These are phyloP conservation scores for Pseudochirops corinnae DNA, from an alignment of 2,797 vertebrate species.

Conservation along the genomic window DNA sequence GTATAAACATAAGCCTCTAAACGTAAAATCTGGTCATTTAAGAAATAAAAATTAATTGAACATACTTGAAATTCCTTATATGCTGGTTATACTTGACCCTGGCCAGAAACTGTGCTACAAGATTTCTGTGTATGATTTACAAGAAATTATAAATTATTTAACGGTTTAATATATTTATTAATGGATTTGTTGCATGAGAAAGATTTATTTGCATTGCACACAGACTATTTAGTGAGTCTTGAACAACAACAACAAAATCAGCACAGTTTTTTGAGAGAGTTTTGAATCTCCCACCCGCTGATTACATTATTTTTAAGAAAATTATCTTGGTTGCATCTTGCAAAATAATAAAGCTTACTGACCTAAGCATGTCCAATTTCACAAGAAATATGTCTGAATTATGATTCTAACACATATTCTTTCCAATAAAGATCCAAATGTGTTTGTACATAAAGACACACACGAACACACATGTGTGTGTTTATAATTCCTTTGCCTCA, in stretches of 20 bases:
- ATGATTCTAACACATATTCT: not conserved
- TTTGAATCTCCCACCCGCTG: not conserved
- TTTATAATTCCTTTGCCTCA: not conserved
- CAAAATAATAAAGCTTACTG: not conserved
- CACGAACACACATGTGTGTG: not conserved
- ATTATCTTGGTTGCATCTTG: not conserved
- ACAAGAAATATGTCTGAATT: not conserved
- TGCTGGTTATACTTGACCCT: not conserved
- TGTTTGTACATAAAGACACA: not conserved
- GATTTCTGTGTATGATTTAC: not conserved
- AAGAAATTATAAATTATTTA: not conserved
- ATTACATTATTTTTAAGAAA: not conserved
- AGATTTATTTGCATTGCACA: not conserved
- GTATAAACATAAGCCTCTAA: too few relatives aligned
- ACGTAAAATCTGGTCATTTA: not conserved
- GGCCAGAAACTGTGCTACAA: not conserved
- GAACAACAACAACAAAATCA: not conserved
- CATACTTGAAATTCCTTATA: not conserved
- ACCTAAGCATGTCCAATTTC: not conserved
- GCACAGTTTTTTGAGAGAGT: not conserved
- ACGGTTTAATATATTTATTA: not conserved
- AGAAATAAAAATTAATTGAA: conserved; percentile 3
- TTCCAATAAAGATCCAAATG: not conserved
- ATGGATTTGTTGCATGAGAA: not conserved
- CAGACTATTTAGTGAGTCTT: not conserved